Evolutionary conservation across 2,113 vertebrate species (phyloP), one percentile per base, ranked within the genome.

Genomic region (Anarrhichthys ocellatus): DNA sequence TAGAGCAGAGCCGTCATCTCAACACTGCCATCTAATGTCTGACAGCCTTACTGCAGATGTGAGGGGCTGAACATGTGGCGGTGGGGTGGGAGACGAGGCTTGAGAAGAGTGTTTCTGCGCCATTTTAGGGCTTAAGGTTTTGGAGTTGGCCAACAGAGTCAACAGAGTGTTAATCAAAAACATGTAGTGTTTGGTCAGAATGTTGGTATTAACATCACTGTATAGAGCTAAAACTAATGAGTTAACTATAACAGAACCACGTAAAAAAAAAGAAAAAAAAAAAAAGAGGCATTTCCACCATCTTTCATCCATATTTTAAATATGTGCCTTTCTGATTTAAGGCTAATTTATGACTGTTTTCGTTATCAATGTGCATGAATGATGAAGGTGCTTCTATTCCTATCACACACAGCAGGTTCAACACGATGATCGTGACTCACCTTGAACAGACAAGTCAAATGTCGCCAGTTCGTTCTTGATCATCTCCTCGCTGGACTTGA

Each of bases 401-500:
- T 24, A n/a, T 44, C 24, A 78, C 38, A 72, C 38, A 17, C 18
- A 9, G 29, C 18, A 29, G 61, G 38, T 69, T n/a, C 6, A 48
- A 50, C 2, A 59, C 24, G 61, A 65, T 1, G 36, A 14, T 18
- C 20, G 38, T 54, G 44, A 89, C 97, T 96, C 89, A 99, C 98
- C 98, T 97, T 99, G 98, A 84, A 99, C 97, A 44, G 96, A 99
- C 76, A 99, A 94, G 91, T 99, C 98, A 92, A 99, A 99, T 7
- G 98, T 99, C 2, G 97, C 98, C 83, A 99, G 95, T 64, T 99
- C 98, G 2, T 95, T 98, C 94, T 93, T 97, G 94, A 99, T 99
- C 98, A 99, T 99, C 93, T 99, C 98, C 87, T 99, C 98, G 2
- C 98, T 99, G 76, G 98, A 99, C 82, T 99, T 99, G 89, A 99